These are phyloP conservation scores for Manacus vitellinus DNA, from an alignment of 2,113 vertebrate species.

Conservation along the genomic window DNA sequence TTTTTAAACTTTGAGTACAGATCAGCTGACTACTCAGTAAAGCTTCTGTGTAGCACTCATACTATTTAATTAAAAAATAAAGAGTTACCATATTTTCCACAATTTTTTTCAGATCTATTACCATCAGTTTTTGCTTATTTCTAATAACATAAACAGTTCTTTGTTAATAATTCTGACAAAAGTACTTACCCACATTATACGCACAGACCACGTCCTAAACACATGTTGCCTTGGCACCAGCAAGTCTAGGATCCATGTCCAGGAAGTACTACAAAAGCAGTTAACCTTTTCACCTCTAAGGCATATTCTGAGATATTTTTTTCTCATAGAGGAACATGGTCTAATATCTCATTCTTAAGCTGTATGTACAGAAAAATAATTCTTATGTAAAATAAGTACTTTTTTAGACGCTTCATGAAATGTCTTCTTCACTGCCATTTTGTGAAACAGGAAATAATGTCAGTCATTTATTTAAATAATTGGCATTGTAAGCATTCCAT, in stretches of 20 bases:
- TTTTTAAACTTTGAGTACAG: not conserved
- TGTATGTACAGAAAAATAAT: not conserved
- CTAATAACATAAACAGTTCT: not conserved
- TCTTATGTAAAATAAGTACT: not conserved
- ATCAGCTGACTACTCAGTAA: not conserved
- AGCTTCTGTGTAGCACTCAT: not conserved
- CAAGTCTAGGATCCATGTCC: not conserved
- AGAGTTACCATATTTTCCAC: not conserved
- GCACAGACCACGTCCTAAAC: not conserved
- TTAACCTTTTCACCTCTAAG: not conserved
- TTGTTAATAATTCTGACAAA: not conserved
- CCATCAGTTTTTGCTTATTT: not conserved
- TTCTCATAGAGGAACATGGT: not conserved
- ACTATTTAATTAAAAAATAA: not conserved
- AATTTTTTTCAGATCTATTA: not conserved
- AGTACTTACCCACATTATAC: not conserved
- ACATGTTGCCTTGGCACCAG: not conserved
- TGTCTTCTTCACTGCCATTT: not conserved
- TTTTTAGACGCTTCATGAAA: not conserved
- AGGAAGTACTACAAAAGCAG: not conserved
- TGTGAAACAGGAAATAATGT: not conserved
- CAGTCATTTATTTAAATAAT: not conserved
- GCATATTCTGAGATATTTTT: not conserved
- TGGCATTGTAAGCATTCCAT: not conserved
- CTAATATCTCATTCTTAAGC: not conserved